Percentiles rank a stretch among this genome's conserved stretches.
phyloP scores from a whole-genome alignment of 1,140 invertebrate species.

The Heliconius eleuchia region DNA sequence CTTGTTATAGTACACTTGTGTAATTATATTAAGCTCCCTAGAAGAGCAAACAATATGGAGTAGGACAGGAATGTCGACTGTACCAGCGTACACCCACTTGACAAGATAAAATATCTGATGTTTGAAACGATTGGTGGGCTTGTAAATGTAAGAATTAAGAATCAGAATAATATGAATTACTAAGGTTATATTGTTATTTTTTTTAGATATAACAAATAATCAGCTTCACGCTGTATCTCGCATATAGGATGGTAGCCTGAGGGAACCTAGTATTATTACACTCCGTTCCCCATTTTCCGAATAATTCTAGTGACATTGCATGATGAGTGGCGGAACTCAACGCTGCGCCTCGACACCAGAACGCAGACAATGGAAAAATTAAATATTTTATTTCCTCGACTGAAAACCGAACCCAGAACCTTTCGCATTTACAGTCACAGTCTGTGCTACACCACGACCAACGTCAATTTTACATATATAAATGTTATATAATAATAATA shows the following conservation, averaged over 20 bases:
- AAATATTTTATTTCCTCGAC: too few relatives aligned
- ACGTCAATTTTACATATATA: not conserved
- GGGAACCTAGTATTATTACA: too few relatives aligned
- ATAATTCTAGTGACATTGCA: too few relatives aligned
- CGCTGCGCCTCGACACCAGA: too few relatives aligned
- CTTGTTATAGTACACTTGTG: constrained; percentile 59
- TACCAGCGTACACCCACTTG: constrained; percentile 7
- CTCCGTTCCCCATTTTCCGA: too few relatives aligned
- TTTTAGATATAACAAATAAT: not conserved
- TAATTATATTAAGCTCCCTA: constrained; percentile 77
- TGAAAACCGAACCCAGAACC: too few relatives aligned
- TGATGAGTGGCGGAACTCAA: too few relatives aligned
- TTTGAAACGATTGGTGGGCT: not conserved
- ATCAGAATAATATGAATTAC: not conserved
- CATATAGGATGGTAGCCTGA: too few relatives aligned
- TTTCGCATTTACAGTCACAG: too few relatives aligned
- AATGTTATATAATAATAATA: not conserved
- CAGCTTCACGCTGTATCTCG: too few relatives aligned
- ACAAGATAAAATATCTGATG: constrained; percentile 1
- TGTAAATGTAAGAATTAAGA: not conserved
- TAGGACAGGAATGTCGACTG: constrained; percentile 58
- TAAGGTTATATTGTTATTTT: not conserved
- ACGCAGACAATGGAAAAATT: too few relatives aligned
- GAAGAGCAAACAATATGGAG: constrained; percentile 56
- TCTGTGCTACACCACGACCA: not conserved